Evolutionary conservation across 2,797 vertebrate genomes (phyloP), one percentile per base, ranked within the genome.

Genomic region (Channallabes apus): DNA sequence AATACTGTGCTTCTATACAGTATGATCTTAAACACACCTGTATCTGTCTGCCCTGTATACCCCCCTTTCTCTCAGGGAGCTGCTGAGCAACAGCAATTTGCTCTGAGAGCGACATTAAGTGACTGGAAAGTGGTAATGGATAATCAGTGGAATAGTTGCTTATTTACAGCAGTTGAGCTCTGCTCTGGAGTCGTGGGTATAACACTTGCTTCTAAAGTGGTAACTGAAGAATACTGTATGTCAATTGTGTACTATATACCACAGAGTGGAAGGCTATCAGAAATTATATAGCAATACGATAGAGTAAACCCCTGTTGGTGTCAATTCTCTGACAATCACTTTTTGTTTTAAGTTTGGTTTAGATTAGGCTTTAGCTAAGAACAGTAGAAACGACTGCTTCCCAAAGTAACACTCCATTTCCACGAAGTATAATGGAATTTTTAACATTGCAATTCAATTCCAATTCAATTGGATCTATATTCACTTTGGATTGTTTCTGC

Each of bases 1-100:
- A 64, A 65, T 20, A 46, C 62, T 73, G 59, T 32, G n/a, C 20
- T 35, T 56, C 64, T 76, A 46, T 46, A 46, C 8, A 46, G 27
- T 27, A 14, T n/a, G 77, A 51, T 82, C 84, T 86, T 84, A 79
- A 86, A 75, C 56, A 76, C 29, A 62, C 65, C 73, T 79, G 73
- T 35, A 59, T 67, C 46, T 41, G 81, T 38, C 32, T 58, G 5
- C 7, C 54, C 78, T 27, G 6, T 46, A 1, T 46, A 41, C 41
- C 18, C 22, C 29, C 15, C 8, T 7, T 17, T 62, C 22, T 64
- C 14, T n/a, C 15, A 18, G 6, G 9, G 29, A 82, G 32, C 69
- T 22, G 62, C 14, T 29, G 46, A 78, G 73, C 29, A 18, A 32
- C 62, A 67, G 61, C 46, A 5, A 20, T 3, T 24, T 61, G 15